Evolutionary conservation across 2,797 vertebrate species (phyloP).

Genomic region (Halcyon smyrnensis): DNA sequence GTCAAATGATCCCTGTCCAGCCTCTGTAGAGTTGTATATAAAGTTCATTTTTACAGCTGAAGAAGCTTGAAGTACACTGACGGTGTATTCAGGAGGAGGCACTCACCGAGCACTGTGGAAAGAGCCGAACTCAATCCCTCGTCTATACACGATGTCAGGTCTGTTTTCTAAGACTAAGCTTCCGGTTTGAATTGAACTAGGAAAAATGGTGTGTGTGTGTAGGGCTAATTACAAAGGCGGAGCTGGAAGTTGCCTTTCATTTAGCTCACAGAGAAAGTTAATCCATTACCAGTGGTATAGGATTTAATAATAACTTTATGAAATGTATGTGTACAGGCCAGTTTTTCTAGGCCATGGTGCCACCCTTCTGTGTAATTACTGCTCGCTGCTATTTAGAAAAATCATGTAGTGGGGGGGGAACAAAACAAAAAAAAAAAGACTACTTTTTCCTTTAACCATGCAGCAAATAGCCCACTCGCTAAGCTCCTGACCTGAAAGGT

Average conservation of each 20-base stretch:
- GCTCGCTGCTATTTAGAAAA: neutral
- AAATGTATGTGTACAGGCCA: too few relatives aligned
- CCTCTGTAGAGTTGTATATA: fast-evolving
- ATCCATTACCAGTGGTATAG: fast-evolving
- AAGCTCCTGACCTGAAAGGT: neutral
- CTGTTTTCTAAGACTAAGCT: neutral
- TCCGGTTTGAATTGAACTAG: neutral
- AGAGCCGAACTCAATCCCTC: fast-evolving
- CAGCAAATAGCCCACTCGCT: neutral
- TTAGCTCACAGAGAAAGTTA: neutral
- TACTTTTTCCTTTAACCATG: neutral
- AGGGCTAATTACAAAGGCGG: fast-evolving
- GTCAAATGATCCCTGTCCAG: fast-evolving
- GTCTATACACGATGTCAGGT: fast-evolving
- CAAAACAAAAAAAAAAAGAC: neutral
- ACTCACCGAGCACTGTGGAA: fast-evolving
- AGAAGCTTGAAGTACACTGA: fast-evolving
- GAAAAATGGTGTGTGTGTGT: fast-evolving
- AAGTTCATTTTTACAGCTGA: fast-evolving
- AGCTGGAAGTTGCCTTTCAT: neutral
- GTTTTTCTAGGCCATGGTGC: neutral
- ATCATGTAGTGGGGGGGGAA: neutral
- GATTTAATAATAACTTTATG: fast-evolving
- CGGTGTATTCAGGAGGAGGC: neutral
- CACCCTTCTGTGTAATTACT: neutral